A percentile compares a stretch with the other conserved stretches of the same genome.
These are phyloP conservation scores for Hydroisotoma schaefferi DNA, from an alignment of 2,888 invertebrate genomes.

Conservation along the genomic window DNA sequence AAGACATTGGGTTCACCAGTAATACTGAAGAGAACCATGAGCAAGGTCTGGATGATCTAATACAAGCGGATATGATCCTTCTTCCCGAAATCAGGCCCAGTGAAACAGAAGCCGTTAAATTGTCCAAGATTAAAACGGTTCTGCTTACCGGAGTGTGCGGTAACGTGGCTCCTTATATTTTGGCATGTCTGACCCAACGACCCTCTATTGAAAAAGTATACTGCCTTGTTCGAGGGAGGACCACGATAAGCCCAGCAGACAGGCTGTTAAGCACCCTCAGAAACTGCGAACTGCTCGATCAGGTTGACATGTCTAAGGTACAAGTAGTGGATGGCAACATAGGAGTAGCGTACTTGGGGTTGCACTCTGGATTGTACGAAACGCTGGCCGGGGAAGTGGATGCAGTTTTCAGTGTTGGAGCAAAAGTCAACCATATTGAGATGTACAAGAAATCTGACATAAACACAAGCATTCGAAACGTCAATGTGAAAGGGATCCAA, in stretches of 20 bases:
- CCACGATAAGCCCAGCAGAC: conserved; percentile 14
- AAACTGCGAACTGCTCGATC: conserved; percentile 22
- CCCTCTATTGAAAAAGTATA: conserved; percentile 18
- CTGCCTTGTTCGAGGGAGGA: conserved; percentile 33
- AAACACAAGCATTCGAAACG: too few species aligned
- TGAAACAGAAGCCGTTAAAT: background rate
- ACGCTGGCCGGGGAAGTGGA: too few species aligned
- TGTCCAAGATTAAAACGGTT: conserved; percentile 27
- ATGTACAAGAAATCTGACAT: too few species aligned
- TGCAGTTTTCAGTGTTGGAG: too few species aligned
- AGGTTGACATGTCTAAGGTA: conserved; percentile 21
- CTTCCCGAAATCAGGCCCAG: conserved; percentile 19
- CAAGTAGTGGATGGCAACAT: conserved; percentile 31
- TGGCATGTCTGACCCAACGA: conserved; percentile 14
- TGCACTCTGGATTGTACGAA: too few species aligned
- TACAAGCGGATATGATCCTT: conserved; percentile 29
- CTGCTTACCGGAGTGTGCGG: conserved; percentile 40
- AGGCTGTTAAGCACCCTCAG: conserved; percentile 24
- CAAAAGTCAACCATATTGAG: too few species aligned
- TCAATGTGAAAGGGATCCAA: too few species aligned
- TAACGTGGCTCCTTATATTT: conserved; percentile 33
- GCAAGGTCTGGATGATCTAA: conserved; percentile 6
- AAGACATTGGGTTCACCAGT: too few species aligned
- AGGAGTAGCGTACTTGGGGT: too few species aligned
- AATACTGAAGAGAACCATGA: too few species aligned